Percentiles rank a stretch among this genome's conserved stretches.
These are phyloP conservation scores for Atethmia centrago DNA, from an alignment of 2,888 invertebrate genomes.

Conservation along the genomic window DNA sequence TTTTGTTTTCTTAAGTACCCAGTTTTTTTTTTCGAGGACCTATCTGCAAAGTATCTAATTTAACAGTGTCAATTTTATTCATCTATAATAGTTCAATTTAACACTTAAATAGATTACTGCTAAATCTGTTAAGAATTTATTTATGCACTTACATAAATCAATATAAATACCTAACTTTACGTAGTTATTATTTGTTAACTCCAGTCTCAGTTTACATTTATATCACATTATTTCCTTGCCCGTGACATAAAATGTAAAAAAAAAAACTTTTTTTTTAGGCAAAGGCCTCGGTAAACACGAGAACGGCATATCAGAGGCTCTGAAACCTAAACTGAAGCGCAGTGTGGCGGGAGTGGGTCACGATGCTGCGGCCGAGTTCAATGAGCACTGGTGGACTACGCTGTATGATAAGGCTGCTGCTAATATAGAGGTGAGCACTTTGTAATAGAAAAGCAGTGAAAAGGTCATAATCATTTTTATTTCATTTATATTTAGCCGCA, in stretches of 20 bases:
- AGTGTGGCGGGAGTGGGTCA: constrained; percentile 95
- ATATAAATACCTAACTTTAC: neutral
- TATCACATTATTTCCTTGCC: neutral
- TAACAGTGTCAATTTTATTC: neutral
- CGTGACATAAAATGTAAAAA: no score
- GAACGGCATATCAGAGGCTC: constrained; percentile 93
- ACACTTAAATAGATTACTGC: neutral
- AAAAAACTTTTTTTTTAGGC: constrained; percentile 86
- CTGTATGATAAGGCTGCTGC: constrained; percentile 94
- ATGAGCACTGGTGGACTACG: constrained; percentile 96
- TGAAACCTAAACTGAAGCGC: constrained; percentile 95
- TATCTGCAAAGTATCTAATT: neutral
- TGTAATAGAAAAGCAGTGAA: neutral
- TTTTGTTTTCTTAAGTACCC: neutral
- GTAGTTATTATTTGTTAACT: neutral
- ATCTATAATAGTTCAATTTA: neutral
- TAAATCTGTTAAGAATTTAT: neutral
- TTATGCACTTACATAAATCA: neutral
- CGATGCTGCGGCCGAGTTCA: constrained; percentile 93
- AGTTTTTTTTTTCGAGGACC: neutral
- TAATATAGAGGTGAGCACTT: constrained; percentile 90
- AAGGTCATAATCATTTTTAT: neutral
- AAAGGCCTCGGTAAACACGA: constrained; percentile 96
- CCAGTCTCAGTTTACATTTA: neutral
- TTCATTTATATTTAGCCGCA: neutral